Base-by-base conservation (phyloP, 2,888 invertebrate genomes). In the Choreutis nemorana region DNA sequence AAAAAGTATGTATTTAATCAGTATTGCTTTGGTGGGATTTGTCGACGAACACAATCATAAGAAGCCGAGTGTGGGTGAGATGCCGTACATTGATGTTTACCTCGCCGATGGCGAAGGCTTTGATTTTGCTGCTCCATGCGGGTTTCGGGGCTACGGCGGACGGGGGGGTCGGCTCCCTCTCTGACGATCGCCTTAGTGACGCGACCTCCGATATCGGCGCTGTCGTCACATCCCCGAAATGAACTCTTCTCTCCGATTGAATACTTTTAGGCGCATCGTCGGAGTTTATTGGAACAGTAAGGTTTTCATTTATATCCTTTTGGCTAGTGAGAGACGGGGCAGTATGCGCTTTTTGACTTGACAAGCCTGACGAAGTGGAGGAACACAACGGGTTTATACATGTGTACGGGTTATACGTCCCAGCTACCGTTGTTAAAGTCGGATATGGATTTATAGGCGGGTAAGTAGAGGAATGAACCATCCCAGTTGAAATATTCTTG, bases 71-170 rank as follows among this genome's bases (percentile, higher is more conserved):
- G 70, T 63, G 63, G 59, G 55, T 61, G 54, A 57, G 58, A 63
- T 68, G 67, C 67, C 71, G 66, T 64, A 71, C 60, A 63, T 57
- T 65, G 50, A 61, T 70, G 64, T 55, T 77, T 80, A 79, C 80
- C 79, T 80, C 78, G 79, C 78, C 79, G 73, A 68, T 65, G 70
- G 78, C 77, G 57, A 75, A 75, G 72, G 77, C 60, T 78, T 75
- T 77, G 64, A 68, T 57, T 71, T 72, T 64, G 73, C 73, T 73
- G 75, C 70, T 77, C 77, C 72, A 68, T 66, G 66, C 70, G 64
- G 75, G 71, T 67, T 61, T 70, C 68, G 58, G 51, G 57, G 53
- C 50, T 46, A 64, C 49, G 43, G 57, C 55, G 54, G 65, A 59
- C 56, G 67, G 57, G 50, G 57, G 42, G 50, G 64, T 65, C 47